phyloP scores from a whole-genome alignment of 2,888 invertebrate species.

The Dendrolimus houi region DNA sequence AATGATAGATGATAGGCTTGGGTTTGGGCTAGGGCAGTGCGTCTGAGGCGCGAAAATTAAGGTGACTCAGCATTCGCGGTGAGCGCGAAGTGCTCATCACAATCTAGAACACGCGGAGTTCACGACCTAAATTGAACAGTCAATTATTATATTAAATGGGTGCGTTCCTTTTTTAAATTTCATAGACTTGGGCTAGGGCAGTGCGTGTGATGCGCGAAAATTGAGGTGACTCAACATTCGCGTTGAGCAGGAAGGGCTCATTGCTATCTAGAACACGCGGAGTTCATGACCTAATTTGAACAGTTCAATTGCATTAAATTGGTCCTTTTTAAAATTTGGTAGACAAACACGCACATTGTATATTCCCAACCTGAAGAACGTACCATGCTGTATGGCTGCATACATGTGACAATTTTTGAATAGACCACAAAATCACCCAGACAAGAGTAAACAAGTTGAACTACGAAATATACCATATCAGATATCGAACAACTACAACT shows the following conservation, averaged over 20 bases:
- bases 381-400: no score
- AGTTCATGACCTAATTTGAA: background rate
- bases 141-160: background rate
- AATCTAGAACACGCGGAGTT: background rate
- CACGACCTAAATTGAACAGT: background rate
- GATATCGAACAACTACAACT: no score
- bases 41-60: slow-evolving; percentile 57
- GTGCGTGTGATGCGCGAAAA: slow-evolving; percentile 49
- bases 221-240: slow-evolving; percentile 47
- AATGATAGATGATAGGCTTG: slow-evolving; percentile 55
- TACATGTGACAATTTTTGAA: no score
- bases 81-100: background rate
- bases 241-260: no score
- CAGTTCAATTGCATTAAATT: background rate
- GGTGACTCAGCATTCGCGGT: slow-evolving; percentile 35
- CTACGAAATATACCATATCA: no score
- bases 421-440: no score
- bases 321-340: no score
- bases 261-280: no score
- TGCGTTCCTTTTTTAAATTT: background rate
- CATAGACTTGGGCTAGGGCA: slow-evolving; percentile 23
- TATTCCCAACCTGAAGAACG: no score
- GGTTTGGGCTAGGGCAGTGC: slow-evolving; percentile 24
- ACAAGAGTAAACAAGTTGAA: no score
- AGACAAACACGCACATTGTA: no score